Evolutionary conservation across 1,140 invertebrate species (phyloP), one percentile per base, ranked within the genome.

Genomic region (Aradophagus sp.): DNA sequence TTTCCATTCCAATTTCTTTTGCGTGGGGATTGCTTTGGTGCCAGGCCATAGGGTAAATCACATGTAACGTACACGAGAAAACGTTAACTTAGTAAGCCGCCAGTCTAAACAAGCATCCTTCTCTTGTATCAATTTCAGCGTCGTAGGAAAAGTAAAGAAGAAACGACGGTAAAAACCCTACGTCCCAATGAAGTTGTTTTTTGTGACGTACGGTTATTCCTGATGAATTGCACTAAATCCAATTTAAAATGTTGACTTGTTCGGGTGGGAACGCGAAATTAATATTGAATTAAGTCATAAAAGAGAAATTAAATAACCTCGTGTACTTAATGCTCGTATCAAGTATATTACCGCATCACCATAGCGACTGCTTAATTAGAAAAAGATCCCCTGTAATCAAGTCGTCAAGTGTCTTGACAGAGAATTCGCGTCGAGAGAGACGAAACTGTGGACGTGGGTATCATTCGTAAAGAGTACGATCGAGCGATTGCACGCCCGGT

Each of bases 311-410:
- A 69, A 62, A 69, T 61, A 62, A 69, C 27, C 38, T 29, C 53
- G 50, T 47, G 65, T 67, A 38, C 52, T 48, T 59, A 59, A 47
- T 63, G 52, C 62, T 58, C 39, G 47, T 56, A 62, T 63, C 36
- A 56, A 80, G 73, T 45, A 53, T 72, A 55, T 72, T 67, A 35
- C 29, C 53, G 44, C 56, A 80, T 82, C 80, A 73, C 80, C 80
- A 82, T 81, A 82, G 80, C 79, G 79, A 82, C 80, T 75, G 75
- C 74, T 82, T 82, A 81, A 82, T 82, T 82, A 77, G 77, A 80
- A 73, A 81, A 80, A 77, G 74, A 80, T 76, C 73, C 70, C 74
- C 74, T 75, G 75, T 77, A 79, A 79, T 80, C 78, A 80, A 79
- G 79, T 77, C 70, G 73, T 79, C 77, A 74, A 80, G 79, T 80